Conservation (phyloP, 1,140 invertebrate genomes). For the Bacillus rossius region DNA sequence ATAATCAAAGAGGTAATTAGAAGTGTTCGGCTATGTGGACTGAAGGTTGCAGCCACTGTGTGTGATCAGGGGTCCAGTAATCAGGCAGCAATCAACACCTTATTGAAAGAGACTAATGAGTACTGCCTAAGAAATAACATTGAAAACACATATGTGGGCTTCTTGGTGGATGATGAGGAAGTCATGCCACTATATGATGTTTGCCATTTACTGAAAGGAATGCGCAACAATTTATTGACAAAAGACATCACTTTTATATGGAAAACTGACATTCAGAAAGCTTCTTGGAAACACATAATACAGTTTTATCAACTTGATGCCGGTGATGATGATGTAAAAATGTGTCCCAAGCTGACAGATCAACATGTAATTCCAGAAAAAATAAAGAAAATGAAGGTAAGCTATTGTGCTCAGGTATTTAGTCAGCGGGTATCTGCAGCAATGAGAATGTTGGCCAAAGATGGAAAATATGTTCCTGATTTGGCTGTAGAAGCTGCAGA, state of each 20-base stretch:
- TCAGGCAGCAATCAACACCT: constrained; percentile 3
- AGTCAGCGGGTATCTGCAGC: constrained; percentile 2
- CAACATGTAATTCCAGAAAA: constrained; percentile 2
- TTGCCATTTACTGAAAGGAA: constrained; percentile 1
- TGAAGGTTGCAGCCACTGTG: not conserved
- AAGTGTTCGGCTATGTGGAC: not conserved
- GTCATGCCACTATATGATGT: not conserved
- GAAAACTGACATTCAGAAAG: not conserved
- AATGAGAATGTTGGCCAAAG: constrained; percentile 2
- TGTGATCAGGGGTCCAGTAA: constrained; percentile 4
- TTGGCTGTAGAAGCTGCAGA: not conserved
- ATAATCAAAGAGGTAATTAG: not conserved
- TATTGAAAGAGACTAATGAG: not conserved
- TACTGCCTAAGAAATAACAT: too few species aligned
- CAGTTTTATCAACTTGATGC: not conserved
- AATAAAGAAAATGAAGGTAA: constrained; percentile 1
- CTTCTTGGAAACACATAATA: constrained; percentile 2
- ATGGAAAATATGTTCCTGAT: not conserved
- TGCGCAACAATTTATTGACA: not conserved
- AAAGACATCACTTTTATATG: not conserved
- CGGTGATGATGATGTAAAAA: constrained; percentile 1
- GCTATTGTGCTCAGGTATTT: not conserved
- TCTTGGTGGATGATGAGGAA: not conserved
- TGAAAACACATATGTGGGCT: not conserved
- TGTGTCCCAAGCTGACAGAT: not conserved